These are phyloP conservation scores for Apamea crenata DNA, from an alignment of 2,888 invertebrate species.

Conservation along the genomic window DNA sequence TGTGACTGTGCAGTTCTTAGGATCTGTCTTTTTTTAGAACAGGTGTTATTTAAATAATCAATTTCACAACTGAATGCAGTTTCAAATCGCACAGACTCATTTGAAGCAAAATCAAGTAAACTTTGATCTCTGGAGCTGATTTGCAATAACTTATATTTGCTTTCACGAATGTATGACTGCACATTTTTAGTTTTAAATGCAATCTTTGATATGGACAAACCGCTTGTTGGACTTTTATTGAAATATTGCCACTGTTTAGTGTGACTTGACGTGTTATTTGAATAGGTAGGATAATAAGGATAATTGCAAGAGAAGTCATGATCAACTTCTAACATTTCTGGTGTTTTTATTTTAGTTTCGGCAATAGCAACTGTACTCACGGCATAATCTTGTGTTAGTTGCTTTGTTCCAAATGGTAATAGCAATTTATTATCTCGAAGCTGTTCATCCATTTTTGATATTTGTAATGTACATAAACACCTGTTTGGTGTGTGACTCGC, in stretches of 20 bases:
- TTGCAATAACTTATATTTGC: constrained; percentile 26
- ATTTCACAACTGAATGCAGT: constrained; percentile 44
- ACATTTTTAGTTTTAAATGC: constrained; percentile 34
- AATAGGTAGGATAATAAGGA: constrained; percentile 11
- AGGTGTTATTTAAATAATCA: constrained; percentile 21
- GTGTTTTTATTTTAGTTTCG: constrained; percentile 17
- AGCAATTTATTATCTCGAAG: constrained; percentile 14
- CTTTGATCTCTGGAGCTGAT: constrained; percentile 21
- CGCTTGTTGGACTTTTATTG: constrained; percentile 22
- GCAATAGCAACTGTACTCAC: constrained; percentile 29
- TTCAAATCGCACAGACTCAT: constrained; percentile 38
- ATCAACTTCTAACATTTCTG: constrained; percentile 27
- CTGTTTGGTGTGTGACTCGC: neutral
- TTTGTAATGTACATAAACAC: constrained; percentile 30
- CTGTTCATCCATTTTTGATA: constrained; percentile 27
- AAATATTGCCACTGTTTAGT: constrained; percentile 34
- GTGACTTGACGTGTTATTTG: constrained; percentile 14
- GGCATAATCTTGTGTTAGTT: constrained; percentile 32
- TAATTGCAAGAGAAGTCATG: constrained; percentile 4
- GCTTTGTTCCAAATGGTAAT: constrained; percentile 17
- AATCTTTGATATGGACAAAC: constrained; percentile 43
- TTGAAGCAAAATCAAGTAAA: constrained; percentile 20
- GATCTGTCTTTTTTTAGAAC: neutral
- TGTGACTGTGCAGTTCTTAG: constrained; percentile 22
- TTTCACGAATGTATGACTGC: constrained; percentile 26